Evolutionary conservation across 2,888 invertebrate species (phyloP).

Genomic region (Electrophaes corylata): DNA sequence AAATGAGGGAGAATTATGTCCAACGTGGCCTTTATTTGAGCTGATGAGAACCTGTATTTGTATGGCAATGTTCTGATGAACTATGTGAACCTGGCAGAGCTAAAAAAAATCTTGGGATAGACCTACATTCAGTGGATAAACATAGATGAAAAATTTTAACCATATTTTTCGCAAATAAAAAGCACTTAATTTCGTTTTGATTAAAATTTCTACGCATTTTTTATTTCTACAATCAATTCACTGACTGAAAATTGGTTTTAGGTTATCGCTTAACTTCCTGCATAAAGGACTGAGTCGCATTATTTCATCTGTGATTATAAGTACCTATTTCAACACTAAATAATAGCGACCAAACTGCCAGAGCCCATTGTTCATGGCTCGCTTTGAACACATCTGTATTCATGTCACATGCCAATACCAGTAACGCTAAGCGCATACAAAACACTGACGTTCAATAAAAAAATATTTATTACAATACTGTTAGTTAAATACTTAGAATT

Average conservation of each 20-base stretch:
- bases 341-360: conserved; percentile 13
- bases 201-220: neutral
- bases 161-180: no score
- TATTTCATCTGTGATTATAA: no score
- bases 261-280: neutral
- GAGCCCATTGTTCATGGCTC: conserved; percentile 56
- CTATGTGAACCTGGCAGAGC: neutral
- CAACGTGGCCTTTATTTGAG: no score
- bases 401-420: conserved; percentile 50
- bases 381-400: conserved; percentile 53
- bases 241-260: neutral
- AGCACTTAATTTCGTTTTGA: no score
- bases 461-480: conserved; percentile 80
- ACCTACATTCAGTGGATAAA: no score
- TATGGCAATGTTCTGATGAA: neutral
- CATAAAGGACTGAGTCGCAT: no score
- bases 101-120: neutral
- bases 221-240: neutral
- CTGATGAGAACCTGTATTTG: neutral
- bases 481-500: conserved; percentile 69
- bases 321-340: neutral
- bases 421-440: conserved; percentile 55
- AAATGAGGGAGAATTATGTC: no score
- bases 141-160: no score
- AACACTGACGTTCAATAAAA: conserved; percentile 60